These are phyloP conservation scores for Drosophila tsacasi DNA, from an alignment of 1,140 invertebrate species.

Conservation along the genomic window DNA sequence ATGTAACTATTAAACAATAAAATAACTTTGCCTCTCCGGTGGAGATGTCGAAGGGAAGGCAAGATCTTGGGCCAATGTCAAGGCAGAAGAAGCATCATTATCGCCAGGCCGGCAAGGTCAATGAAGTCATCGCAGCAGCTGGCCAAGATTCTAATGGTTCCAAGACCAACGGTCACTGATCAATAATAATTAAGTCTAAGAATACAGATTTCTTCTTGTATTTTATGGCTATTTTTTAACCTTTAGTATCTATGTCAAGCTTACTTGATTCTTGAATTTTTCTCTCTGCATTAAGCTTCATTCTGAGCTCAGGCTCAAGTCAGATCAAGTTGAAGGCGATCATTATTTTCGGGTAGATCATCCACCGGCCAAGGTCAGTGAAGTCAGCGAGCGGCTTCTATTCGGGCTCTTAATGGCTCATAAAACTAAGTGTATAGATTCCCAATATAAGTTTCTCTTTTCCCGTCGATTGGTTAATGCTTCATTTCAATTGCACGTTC, in stretches of 20 bases:
- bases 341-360: constrained; percentile 30
- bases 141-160: constrained; percentile 19
- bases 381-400: constrained; percentile 44
- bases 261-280: neutral
- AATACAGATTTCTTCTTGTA: neutral
- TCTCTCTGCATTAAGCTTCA: constrained; percentile 1
- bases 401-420: constrained; percentile 23
- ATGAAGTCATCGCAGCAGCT: constrained; percentile 66
- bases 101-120: constrained; percentile 55
- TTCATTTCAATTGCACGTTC: constrained; percentile 71
- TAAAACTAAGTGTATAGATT: constrained; percentile 14
- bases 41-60: neutral
- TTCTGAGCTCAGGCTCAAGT: constrained; percentile 23
- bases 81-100: constrained; percentile 41
- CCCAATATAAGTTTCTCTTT: constrained; percentile 37
- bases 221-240: neutral
- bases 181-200: constrained; percentile 5
- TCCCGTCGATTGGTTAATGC: constrained; percentile 63
- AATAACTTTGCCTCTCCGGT: constrained; percentile 10
- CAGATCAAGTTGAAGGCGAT: constrained; percentile 45
- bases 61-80: constrained; percentile 54
- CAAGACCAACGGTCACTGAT: constrained; percentile 10
- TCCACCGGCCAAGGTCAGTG: constrained; percentile 34
- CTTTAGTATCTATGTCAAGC: constrained; percentile 10
- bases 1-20: constrained; percentile 61